These are phyloP conservation scores for Uropsilus gracilis DNA, from an alignment of 2,113 vertebrate species.

Conservation along the genomic window DNA sequence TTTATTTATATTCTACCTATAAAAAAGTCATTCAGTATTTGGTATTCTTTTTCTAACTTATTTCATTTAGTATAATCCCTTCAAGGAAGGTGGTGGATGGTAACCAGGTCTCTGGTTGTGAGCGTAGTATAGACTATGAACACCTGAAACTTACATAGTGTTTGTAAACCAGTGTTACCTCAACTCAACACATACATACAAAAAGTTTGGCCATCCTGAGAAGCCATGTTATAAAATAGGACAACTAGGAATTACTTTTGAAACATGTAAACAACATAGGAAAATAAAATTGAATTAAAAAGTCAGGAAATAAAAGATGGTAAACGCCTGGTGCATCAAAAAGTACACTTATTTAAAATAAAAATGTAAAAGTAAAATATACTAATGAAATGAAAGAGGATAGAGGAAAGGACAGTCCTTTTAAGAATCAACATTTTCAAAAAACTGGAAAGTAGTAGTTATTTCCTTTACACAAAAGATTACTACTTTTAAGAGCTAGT, in stretches of 20 bases:
- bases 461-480: neutral
- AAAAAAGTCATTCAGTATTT: too few relatives aligned
- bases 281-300: conserved; percentile 18
- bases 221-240: neutral
- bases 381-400: neutral
- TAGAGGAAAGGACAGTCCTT: neutral
- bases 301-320: neutral
- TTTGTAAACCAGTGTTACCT: too few relatives aligned
- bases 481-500: neutral
- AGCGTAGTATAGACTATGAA: too few relatives aligned
- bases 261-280: neutral
- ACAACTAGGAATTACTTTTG: conserved; percentile 6
- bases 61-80: neutral
- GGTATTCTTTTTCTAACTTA: too few relatives aligned
- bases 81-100: too few relatives aligned
- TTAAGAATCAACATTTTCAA: neutral
- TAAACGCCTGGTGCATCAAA: neutral
- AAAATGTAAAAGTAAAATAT: conserved; percentile 39
- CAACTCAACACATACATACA: neutral
- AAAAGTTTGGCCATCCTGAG: neutral
- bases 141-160: too few relatives aligned
- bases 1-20: too few relatives aligned
- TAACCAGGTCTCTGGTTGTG: too few relatives aligned
- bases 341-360: neutral
- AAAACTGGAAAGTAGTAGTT: neutral